Conservation (phyloP, 2,113 vertebrate species). For the Coturnix japonica region DNA sequence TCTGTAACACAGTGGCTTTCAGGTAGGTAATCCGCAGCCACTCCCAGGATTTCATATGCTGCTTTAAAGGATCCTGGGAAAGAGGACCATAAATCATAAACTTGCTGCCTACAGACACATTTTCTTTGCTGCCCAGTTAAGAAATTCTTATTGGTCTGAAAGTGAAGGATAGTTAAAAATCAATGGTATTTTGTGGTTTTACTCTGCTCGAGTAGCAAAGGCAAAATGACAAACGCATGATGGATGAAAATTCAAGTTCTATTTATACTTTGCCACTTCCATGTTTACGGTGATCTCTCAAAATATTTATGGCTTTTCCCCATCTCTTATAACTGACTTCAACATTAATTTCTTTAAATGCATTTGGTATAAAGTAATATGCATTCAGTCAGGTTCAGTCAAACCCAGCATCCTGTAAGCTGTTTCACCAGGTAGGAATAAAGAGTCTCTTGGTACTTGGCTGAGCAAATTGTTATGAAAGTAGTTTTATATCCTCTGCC, state of each 20-base stretch:
- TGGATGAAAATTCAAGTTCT: neutral
- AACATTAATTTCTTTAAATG: conserved; percentile 9
- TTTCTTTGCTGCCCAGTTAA: neutral
- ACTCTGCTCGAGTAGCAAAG: neutral
- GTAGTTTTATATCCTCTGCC: conserved; percentile 52
- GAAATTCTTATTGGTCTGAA: neutral
- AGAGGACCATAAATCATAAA: neutral
- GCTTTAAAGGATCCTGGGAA: neutral
- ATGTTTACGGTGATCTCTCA: neutral
- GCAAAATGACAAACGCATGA: neutral
- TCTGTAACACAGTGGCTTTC: neutral
- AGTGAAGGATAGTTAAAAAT: neutral
- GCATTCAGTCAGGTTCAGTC: conserved; percentile 47
- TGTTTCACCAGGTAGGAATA: conserved; percentile 28
- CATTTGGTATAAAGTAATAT: neutral
- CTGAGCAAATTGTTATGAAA: conserved; percentile 70
- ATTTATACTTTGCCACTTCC: neutral
- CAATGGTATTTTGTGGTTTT: neutral
- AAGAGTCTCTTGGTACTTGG: conserved; percentile 42
- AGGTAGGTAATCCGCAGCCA: neutral
- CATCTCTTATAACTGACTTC: conserved; percentile 26
- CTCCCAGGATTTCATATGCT: neutral
- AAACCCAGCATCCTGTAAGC: conserved; percentile 40
- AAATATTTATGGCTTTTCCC: conserved; percentile 5
- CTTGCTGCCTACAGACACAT: neutral